Percentiles rank a stretch among this genome's conserved stretches.
Evolutionary conservation across 2,888 invertebrate genomes (phyloP).

Genomic region (Agrochola litura): DNA sequence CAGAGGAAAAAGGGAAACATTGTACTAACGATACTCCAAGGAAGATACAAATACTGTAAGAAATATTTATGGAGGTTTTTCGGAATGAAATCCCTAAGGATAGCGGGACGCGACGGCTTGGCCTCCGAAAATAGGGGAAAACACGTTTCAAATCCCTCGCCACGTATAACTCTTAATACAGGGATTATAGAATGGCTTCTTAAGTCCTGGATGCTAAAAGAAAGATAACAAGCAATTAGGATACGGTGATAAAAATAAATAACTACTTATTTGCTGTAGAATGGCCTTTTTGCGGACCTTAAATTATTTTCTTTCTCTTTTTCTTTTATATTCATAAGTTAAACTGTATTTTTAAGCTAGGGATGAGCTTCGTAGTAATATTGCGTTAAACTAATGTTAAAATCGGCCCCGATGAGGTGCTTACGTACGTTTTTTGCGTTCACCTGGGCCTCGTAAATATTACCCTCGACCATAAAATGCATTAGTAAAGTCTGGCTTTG

Average conservation of each 20-base stretch:
- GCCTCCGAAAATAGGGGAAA: constrained; percentile 86
- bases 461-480: constrained; percentile 86
- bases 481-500: constrained; percentile 86
- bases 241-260: constrained; percentile 74
- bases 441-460: constrained; percentile 88
- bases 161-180: constrained; percentile 89
- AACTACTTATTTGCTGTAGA: constrained; percentile 69
- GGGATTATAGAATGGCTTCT: constrained; percentile 88
- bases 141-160: constrained; percentile 87
- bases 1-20: constrained; percentile 82
- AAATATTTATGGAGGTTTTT: constrained; percentile 91
- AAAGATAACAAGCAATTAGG: constrained; percentile 89
- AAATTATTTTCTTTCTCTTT: constrained; percentile 54
- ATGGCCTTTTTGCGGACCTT: constrained; percentile 59
- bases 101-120: constrained; percentile 80
- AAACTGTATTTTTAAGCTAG: constrained; percentile 52
- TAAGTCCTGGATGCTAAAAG: constrained; percentile 87
- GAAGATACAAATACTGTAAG: constrained; percentile 90
- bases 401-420: constrained; percentile 80
- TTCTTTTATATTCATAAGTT: constrained; percentile 53
- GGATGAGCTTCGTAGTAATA: constrained; percentile 56
- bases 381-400: constrained; percentile 74
- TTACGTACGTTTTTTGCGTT: constrained; percentile 80
- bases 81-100: constrained; percentile 87
- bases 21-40: constrained; percentile 89